A percentile compares a stretch with the other conserved stretches of the same genome.
These are phyloP conservation scores for Orthosia incerta DNA, from an alignment of 2,888 invertebrate genomes.

Conservation along the genomic window DNA sequence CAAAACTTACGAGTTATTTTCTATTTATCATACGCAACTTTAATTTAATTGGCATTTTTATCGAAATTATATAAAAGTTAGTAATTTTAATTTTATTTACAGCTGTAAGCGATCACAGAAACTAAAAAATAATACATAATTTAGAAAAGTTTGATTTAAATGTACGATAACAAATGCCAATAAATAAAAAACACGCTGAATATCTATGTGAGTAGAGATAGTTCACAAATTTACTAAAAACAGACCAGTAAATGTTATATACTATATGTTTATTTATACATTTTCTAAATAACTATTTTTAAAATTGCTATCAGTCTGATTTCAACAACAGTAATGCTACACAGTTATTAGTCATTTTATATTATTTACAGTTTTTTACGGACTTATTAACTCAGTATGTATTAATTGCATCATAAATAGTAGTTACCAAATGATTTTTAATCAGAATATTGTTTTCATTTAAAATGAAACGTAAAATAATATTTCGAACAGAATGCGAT, in stretches of 20 bases:
- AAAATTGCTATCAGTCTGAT: constrained; percentile 87
- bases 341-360: constrained; percentile 59
- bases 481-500: neutral
- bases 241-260: constrained; percentile 32
- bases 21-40: constrained; percentile 58
- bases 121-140: neutral
- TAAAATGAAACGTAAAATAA: neutral
- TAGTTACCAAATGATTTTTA: neutral
- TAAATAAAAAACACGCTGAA: constrained; percentile 36
- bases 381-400: constrained; percentile 6
- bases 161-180: constrained; percentile 24
- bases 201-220: constrained; percentile 34
- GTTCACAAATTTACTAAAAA: constrained; percentile 54
- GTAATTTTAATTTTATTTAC: constrained; percentile 25
- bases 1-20: constrained; percentile 54
- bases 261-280: constrained; percentile 51
- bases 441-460: neutral
- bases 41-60: constrained; percentile 47
- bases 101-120: neutral
- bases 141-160: neutral
- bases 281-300: constrained; percentile 63
- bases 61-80: neutral
- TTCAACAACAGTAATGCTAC: constrained; percentile 79
- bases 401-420: constrained; percentile 1
- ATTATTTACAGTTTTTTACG: constrained; percentile 59